Evolutionary conservation across 2,888 invertebrate species (phyloP), one percentile per base, ranked within the genome.

Genomic region (Ephialtes manifestator): DNA sequence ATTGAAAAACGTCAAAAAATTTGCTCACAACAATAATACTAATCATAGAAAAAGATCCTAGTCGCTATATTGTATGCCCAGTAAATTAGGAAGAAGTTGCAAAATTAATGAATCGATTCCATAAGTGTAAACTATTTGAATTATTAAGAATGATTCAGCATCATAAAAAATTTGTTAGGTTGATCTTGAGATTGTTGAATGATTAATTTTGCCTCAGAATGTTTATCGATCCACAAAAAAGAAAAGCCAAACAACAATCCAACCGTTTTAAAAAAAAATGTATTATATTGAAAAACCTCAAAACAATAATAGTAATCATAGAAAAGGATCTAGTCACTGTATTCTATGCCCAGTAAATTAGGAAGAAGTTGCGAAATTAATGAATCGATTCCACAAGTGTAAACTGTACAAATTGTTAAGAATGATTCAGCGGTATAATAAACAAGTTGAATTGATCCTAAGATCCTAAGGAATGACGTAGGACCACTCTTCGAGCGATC

Each of bases 391-490:
- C 15, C 15, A 24, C 31, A 11, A 7, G 4, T 1, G 2, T 15
- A 15, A 58, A 28, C 5, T 13, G 13, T 28, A 2, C 13, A 1
- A 35, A 35, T n/a, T 35, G 31, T n/a, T 31, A 5, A 63, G 60
- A 8, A 15, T 35, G 35, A 63, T 63, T 63, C 35, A 63, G 35
- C 60, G n/a, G 15, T 60, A 18, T n/a, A n/a, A 48, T 0, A 15
- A 60, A 65, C 39, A 18, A 65, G n/a, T 43, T 18, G 10, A 39
- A 65, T 65, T 35, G 65, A 65, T 65, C 43, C 43, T 13, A 3
- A 35, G 63, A 63, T 63, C 15, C n/a, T 63, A 7, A 7, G 39
- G 43, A 67, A 67, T 67, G 65, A 67, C 65, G 65, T 67, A 43
- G 65, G 18, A 67, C 13, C 24, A 18, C 43, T 39, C 11, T 67